Conservation (phyloP, 2,888 invertebrate genomes). For the Caradrina kadenii region DNA sequence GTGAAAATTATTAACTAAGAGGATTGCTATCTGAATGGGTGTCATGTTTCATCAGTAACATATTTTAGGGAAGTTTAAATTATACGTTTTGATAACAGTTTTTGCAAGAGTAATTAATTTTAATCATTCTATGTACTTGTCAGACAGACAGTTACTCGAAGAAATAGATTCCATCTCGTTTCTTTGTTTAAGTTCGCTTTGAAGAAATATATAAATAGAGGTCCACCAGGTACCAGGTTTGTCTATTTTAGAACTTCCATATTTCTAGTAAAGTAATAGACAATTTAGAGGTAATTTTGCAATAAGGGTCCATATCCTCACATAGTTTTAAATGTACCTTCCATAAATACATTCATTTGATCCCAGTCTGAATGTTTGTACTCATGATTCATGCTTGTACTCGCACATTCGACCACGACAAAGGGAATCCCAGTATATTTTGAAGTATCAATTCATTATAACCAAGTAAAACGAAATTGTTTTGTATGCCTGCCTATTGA, state of each 20-base stretch:
- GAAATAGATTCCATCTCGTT: neutral
- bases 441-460: slow-evolving; percentile 20
- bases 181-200: neutral
- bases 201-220: too few relatives aligned
- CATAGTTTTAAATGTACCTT: too few relatives aligned
- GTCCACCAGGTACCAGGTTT: too few relatives aligned
- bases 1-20: slow-evolving; percentile 34
- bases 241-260: too few relatives aligned
- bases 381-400: slow-evolving; percentile 31
- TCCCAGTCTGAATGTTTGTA: neutral
- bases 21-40: slow-evolving; percentile 41
- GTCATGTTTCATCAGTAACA: slow-evolving; percentile 43
- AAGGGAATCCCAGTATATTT: slow-evolving; percentile 41
- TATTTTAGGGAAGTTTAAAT: slow-evolving; percentile 21
- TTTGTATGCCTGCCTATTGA: slow-evolving; percentile 3
- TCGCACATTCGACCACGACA: slow-evolving; percentile 19
- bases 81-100: slow-evolving; percentile 1
- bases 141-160: neutral
- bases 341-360: slow-evolving; percentile 7
- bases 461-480: slow-evolving; percentile 9
- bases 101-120: slow-evolving; percentile 1
- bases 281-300: neutral
- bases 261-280: neutral
- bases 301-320: neutral
- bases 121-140: neutral